Evolutionary conservation across 2,888 invertebrate species (phyloP), one percentile per base, ranked within the genome.

Genomic region (Tinea pellionella): DNA sequence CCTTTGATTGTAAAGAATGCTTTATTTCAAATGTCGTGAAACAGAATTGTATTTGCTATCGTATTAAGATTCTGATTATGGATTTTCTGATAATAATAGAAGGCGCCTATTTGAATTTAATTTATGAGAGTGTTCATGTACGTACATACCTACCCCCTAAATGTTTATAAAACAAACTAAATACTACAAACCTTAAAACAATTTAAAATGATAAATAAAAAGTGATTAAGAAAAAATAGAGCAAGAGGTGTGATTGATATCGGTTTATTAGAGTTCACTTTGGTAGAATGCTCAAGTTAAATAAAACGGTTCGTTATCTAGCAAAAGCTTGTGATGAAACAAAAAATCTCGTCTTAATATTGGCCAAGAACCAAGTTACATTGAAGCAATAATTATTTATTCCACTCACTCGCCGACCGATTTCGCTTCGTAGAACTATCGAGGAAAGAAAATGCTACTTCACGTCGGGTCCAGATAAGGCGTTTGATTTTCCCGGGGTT

Each of bases 1-100:
- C 85, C 82, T 86, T 87, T 87, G 81, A 85, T 75, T 73, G 80
- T 73, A 82, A 86, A 85, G 84, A 87, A 86, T 86, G 87, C 82
- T 82, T 79, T 86, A 85, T 85, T 84, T 83, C 80, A 85, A 80
- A 81, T 77, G 79, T 79, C 81, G 83, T 84, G 79, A 84, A 85
- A 83, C 77, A 80, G 82, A 81, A 85, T 85, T 86, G 84, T 86
- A 77, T 82, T 82, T 82, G 80, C 77, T 78, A 77, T 71, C 74
- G 73, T 73, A 77, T 18, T 47, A 47, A 13, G 15, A 47, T 47
- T 37, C 37, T 37, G 37, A 37, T 37, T 37, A 37, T 37, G n/a
- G 37, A n/a, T 37, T 37, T 37, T 6, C 37, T 37, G 11, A 9
- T 37, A 12, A 37, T 37, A 37, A 37, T 37, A 37, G 37, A 37